Conservation (phyloP, 2,888 invertebrate species). For the Caenorhabditis sp. region DNA sequence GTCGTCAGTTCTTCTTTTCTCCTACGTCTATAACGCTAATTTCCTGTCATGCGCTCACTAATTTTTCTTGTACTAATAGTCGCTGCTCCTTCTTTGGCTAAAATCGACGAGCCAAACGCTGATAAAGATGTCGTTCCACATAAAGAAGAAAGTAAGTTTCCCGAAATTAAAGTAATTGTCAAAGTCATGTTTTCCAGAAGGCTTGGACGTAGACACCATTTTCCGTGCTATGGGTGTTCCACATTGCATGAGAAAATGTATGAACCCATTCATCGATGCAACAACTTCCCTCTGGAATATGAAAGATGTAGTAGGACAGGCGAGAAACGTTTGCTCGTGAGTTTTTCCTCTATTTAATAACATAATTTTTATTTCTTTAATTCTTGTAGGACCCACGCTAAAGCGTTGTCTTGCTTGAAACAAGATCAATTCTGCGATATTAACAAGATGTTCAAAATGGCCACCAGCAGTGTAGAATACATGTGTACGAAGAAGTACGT, state of each 20-base stretch:
- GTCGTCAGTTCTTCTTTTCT: too few relatives aligned
- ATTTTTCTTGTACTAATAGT: too few relatives aligned
- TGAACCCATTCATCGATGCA: conserved; percentile 46
- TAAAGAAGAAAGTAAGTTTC: conserved; percentile 15
- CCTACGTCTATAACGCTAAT: too few relatives aligned
- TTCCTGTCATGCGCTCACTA: too few relatives aligned
- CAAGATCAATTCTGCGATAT: conserved; percentile 40
- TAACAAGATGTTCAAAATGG: conserved; percentile 33
- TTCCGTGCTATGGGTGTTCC: conserved; percentile 48
- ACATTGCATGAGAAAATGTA: conserved; percentile 46
- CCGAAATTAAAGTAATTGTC: not conserved
- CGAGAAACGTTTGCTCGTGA: conserved; percentile 35
- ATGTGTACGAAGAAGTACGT: conserved; percentile 42
- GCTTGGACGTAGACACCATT: conserved; percentile 46
- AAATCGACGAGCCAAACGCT: not conserved
- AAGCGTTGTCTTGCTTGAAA: conserved; percentile 38
- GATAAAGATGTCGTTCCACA: conserved; percentile 24
- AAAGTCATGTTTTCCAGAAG: conserved; percentile 1
- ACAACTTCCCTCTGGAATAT: conserved; percentile 45
- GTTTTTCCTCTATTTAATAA: conserved; percentile 2
- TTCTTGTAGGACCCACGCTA: too few relatives aligned
- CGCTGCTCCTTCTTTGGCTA: not conserved
- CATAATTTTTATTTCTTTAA: too few relatives aligned
- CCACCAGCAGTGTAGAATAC: conserved; percentile 39
- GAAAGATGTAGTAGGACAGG: conserved; percentile 35